A percentile compares a stretch with the other conserved stretches of the same genome.
Evolutionary conservation across 2,888 invertebrate species (phyloP).

Genomic region (Volucella inflata): DNA sequence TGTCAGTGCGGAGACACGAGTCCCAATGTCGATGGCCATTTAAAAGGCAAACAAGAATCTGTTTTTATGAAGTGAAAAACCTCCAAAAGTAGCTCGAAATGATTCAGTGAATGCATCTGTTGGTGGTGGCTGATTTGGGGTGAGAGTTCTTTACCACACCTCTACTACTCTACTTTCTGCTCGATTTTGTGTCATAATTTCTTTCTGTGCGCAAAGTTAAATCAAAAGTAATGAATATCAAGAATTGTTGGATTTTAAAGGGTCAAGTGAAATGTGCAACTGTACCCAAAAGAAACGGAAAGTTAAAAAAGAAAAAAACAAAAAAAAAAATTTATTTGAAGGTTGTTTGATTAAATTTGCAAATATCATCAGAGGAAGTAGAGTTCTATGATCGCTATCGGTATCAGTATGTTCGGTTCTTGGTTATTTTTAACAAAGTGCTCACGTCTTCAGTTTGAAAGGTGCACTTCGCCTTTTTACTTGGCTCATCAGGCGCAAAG

Average conservation of each 20-base stretch:
- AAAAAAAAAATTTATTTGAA: slow-evolving; percentile 68
- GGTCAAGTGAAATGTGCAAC: slow-evolving; percentile 24
- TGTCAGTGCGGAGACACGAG: slow-evolving; percentile 28
- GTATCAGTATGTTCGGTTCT: slow-evolving; percentile 3
- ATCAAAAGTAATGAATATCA: slow-evolving; percentile 1
- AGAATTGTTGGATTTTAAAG: not conserved
- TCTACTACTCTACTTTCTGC: slow-evolving; percentile 57
- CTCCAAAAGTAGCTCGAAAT: slow-evolving; percentile 19
- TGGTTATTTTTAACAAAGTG: slow-evolving; percentile 36
- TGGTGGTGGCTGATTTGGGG: slow-evolving; percentile 50
- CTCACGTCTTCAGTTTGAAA: slow-evolving; percentile 15
- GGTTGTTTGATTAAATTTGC: slow-evolving; percentile 72
- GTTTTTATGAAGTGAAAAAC: slow-evolving; percentile 48
- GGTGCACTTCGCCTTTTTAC: slow-evolving; percentile 48
- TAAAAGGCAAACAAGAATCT: slow-evolving; percentile 33
- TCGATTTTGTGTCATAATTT: slow-evolving; percentile 23
- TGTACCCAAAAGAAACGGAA: slow-evolving; percentile 34
- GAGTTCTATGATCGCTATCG: slow-evolving; percentile 37
- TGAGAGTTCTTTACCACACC: slow-evolving; percentile 53
- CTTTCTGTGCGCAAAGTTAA: slow-evolving; percentile 51
- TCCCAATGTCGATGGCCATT: slow-evolving; percentile 10
- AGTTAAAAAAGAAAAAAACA: slow-evolving; percentile 35
- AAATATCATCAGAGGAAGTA: slow-evolving; percentile 32
- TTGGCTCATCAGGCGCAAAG: not conserved
- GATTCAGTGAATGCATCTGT: slow-evolving; percentile 46